These are phyloP conservation scores for Empidonax alnorum DNA, from an alignment of 2,113 vertebrate species.

Conservation along the genomic window DNA sequence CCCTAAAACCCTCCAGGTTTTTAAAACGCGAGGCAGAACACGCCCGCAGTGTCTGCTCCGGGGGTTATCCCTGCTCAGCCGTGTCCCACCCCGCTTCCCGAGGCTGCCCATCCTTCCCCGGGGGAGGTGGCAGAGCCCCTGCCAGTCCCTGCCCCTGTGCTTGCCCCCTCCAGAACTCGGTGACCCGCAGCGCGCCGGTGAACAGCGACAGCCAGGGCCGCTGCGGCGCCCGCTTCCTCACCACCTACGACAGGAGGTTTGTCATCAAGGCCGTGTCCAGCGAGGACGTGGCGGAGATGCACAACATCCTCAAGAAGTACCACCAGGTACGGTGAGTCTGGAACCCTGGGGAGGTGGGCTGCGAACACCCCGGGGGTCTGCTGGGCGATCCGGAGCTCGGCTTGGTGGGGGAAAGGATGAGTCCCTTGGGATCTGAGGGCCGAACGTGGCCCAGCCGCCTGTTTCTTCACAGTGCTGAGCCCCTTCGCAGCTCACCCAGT, in stretches of 20 bases:
- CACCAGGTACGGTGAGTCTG: constrained; percentile 88
- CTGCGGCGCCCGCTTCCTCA: constrained; percentile 92
- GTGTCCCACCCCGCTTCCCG: neutral
- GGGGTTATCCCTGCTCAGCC: neutral
- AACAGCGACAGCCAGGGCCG: constrained; percentile 95
- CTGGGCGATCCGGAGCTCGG: neutral
- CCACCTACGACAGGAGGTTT: constrained; percentile 93
- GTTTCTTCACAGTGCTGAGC: neutral
- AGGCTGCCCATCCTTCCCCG: neutral
- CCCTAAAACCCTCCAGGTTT: neutral
- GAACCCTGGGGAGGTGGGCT: neutral
- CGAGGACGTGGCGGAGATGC: constrained; percentile 98
- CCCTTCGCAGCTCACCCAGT: neutral
- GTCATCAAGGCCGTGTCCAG: constrained; percentile 97
- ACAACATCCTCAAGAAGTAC: constrained; percentile 98
- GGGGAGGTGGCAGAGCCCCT: neutral
- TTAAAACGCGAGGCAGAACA: neutral
- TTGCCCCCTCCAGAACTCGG: constrained; percentile 83
- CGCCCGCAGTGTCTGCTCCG: neutral
- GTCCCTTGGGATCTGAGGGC: neutral
- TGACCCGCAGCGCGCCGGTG: constrained; percentile 91
- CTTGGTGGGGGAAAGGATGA: fast-evolving
- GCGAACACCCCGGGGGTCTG: neutral
- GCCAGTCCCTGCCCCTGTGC: neutral
- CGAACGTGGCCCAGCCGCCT: neutral